Conservation (phyloP, 2,888 invertebrate genomes). For the Hybos culiciformis region DNA sequence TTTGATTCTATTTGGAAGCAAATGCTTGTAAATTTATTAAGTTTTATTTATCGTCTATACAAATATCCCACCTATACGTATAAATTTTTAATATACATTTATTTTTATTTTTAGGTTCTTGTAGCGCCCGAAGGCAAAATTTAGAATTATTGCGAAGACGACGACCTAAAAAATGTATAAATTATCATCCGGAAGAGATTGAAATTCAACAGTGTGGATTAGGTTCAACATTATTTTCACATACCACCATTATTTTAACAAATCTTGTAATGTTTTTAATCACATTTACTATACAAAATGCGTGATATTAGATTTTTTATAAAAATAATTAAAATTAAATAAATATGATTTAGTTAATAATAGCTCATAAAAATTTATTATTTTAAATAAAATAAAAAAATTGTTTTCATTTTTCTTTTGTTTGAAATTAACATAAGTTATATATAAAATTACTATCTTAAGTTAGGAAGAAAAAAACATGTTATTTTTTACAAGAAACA, state of each 20-base stretch:
- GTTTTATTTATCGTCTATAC: too few relatives aligned
- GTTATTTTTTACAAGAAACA: too few relatives aligned
- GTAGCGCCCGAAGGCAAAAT: conserved; percentile 42
- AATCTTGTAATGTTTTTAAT: conserved; percentile 28
- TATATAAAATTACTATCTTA: too few relatives aligned
- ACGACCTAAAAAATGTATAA: conserved; percentile 67
- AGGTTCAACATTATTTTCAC: conserved; percentile 24
- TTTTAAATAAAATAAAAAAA: too few relatives aligned
- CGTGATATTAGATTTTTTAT: conserved; percentile 29
- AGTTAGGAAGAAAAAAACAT: too few relatives aligned
- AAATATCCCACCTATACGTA: not conserved
- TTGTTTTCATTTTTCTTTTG: too few relatives aligned
- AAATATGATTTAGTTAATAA: too few relatives aligned
- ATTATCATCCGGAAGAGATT: conserved; percentile 73
- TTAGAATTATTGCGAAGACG: conserved; percentile 57
- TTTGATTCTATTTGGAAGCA: too few relatives aligned
- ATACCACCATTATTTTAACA: conserved; percentile 24
- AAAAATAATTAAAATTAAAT: conserved; percentile 3
- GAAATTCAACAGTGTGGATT: conserved; percentile 36
- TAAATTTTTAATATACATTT: not conserved
- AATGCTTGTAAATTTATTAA: too few relatives aligned
- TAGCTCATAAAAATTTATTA: too few relatives aligned
- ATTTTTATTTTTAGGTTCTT: conserved; percentile 28
- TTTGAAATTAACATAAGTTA: too few relatives aligned
- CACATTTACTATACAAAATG: conserved; percentile 27